These are phyloP conservation scores for Anoplolepis gracilipes DNA, from an alignment of 1,140 invertebrate species.

Conservation along the genomic window DNA sequence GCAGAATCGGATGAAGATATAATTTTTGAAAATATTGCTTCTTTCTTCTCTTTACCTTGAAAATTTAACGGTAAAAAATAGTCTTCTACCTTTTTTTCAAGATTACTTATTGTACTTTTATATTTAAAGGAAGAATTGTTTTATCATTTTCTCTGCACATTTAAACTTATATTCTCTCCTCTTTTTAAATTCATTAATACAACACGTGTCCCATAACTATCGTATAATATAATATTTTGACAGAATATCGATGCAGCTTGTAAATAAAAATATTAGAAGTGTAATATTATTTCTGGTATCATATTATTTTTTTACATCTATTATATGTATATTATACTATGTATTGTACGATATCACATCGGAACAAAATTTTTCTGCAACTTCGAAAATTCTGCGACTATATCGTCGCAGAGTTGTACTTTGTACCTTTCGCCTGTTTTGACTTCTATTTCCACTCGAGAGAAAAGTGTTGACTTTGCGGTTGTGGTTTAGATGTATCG, in stretches of 20 bases:
- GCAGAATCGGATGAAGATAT: too few relatives aligned
- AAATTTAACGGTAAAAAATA: neutral
- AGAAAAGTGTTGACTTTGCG: constrained; percentile 20
- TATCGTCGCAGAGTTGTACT: constrained; percentile 6
- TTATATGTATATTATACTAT: neutral
- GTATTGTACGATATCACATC: neutral
- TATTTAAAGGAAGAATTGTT: too few relatives aligned
- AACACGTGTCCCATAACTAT: too few relatives aligned
- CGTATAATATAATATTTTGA: too few relatives aligned
- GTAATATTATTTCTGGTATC: neutral
- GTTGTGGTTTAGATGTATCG: constrained; percentile 18
- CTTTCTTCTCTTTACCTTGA: too few relatives aligned
- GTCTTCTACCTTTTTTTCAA: too few relatives aligned
- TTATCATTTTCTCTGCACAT: too few relatives aligned
- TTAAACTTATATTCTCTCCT: too few relatives aligned
- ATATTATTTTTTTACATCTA: neutral
- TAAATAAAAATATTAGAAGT: neutral
- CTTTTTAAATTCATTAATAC: too few relatives aligned
- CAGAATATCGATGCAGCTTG: neutral
- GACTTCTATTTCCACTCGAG: constrained; percentile 22
- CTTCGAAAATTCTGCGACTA: neutral
- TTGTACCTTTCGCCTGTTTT: neutral
- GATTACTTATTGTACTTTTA: too few relatives aligned
- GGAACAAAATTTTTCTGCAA: neutral
- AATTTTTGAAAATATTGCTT: too few relatives aligned